Percentiles rank a stretch among this genome's conserved stretches.
Conservation (phyloP, 2,888 invertebrate species). For the Tiphia femorata region DNA sequence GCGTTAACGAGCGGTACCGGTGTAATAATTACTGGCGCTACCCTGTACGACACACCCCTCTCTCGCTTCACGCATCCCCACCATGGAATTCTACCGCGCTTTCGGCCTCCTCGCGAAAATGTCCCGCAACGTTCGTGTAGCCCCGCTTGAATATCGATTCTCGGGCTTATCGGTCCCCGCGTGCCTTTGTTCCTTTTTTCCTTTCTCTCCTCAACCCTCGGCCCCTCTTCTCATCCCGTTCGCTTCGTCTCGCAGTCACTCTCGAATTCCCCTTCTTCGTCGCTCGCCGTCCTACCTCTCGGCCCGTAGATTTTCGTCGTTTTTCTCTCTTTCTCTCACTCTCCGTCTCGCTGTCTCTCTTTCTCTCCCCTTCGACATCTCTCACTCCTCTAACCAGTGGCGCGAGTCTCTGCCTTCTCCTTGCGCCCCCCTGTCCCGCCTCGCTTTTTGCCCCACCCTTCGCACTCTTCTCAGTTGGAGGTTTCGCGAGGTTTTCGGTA, state of each 20-base stretch:
- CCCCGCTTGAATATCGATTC: constrained; percentile 42
- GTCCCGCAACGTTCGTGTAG: constrained; percentile 39
- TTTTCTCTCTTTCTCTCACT: constrained; percentile 22
- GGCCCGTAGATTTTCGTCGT: no score
- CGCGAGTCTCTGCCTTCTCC: constrained; percentile 4
- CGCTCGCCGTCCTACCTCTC: background rate
- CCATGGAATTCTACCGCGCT: constrained; percentile 34
- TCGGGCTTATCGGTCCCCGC: constrained; percentile 40
- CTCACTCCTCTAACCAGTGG: background rate
- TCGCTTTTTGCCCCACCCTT: constrained; percentile 9
- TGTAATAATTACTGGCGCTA: constrained; percentile 41
- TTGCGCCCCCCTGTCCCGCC: constrained; percentile 1
- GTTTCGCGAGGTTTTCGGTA: constrained; percentile 41
- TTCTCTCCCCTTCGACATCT: constrained; percentile 3
- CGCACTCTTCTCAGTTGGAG: constrained; percentile 24
- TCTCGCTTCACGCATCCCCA: background rate
- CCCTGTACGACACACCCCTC: background rate
- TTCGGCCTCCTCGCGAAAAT: constrained; percentile 36
- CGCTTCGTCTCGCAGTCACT: constrained; percentile 8
- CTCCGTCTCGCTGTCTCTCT: constrained; percentile 3
- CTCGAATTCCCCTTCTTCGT: constrained; percentile 2
- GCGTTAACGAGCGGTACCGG: constrained; percentile 42
- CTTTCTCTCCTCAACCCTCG: constrained; percentile 3
- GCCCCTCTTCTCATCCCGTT: constrained; percentile 1
- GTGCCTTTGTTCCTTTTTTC: constrained; percentile 19